These are phyloP conservation scores for Mamestra configurata DNA, from an alignment of 1,140 invertebrate genomes.

Conservation along the genomic window DNA sequence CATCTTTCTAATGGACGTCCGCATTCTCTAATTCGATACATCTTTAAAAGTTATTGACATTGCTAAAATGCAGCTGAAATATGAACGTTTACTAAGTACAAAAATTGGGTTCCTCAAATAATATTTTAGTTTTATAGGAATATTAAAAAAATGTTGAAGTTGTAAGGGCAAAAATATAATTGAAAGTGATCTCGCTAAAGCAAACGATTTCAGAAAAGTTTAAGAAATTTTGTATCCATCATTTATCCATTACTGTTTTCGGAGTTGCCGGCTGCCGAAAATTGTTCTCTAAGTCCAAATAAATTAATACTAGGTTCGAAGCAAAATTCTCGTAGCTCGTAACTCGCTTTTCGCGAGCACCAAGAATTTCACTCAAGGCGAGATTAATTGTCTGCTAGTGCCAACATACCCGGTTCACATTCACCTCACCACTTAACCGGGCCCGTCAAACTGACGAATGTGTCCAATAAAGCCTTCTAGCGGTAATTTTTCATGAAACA, in stretches of 20 bases:
- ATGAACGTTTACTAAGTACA: no score
- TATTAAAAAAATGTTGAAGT: no score
- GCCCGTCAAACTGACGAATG: conserved; percentile 48
- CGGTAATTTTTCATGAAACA: conserved; percentile 43
- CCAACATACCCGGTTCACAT: conserved; percentile 10
- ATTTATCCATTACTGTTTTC: neutral
- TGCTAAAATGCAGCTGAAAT: no score
- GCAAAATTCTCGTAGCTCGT: conserved; percentile 19
- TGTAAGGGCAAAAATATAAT: no score
- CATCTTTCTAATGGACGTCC: no score
- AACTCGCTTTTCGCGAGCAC: neutral
- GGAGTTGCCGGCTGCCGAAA: neutral
- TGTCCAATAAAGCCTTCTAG: conserved; percentile 41
- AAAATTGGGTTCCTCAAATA: no score
- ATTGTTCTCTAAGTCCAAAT: neutral
- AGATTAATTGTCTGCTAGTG: conserved; percentile 36
- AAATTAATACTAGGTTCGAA: neutral
- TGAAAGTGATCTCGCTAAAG: neutral
- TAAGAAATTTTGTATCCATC: no score
- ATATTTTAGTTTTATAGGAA: no score
- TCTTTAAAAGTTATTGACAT: no score
- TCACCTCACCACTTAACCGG: conserved; percentile 17
- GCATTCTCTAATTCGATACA: no score
- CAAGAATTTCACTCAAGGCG: conserved; percentile 31
- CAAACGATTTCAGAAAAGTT: no score